Evolutionary conservation across 1,140 invertebrate species (phyloP).

Genomic region (Acyrthosiphon pisum): DNA sequence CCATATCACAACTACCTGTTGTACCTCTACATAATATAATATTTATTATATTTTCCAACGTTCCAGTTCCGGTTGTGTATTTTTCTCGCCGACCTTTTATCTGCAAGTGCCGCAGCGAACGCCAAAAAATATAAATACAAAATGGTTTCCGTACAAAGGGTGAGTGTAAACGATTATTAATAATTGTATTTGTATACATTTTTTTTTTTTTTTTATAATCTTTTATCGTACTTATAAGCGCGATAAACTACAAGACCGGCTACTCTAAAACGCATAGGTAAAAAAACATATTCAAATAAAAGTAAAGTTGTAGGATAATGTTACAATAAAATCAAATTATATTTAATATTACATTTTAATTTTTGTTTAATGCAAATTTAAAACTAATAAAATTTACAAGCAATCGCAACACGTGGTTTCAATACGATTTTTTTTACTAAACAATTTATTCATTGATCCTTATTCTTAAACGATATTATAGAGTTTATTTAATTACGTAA

Average conservation of each 20-base stretch:
- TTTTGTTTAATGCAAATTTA: background rate
- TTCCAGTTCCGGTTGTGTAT: background rate
- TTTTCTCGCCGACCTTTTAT: background rate
- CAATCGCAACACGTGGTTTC: background rate
- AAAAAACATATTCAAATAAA: background rate
- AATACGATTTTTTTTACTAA: background rate
- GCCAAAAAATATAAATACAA: background rate
- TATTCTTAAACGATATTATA: background rate
- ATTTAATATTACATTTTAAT: too few relatives aligned
- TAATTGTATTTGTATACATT: background rate
- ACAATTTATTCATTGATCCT: background rate
- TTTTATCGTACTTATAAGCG: background rate
- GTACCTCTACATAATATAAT: background rate
- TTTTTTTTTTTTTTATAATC: background rate
- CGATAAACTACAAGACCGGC: background rate
- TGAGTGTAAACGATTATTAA: conserved; percentile 8
- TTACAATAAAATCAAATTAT: background rate
- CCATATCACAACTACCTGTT: background rate
- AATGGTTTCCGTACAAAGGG: conserved; percentile 37
- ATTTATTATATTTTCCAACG: background rate
- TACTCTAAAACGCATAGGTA: background rate
- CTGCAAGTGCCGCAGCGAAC: background rate
- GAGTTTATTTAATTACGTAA: background rate
- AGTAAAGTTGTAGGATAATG: background rate
- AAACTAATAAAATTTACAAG: background rate